Conservation (phyloP, 2,113 vertebrate species). For the Ascaphus truei region DNA sequence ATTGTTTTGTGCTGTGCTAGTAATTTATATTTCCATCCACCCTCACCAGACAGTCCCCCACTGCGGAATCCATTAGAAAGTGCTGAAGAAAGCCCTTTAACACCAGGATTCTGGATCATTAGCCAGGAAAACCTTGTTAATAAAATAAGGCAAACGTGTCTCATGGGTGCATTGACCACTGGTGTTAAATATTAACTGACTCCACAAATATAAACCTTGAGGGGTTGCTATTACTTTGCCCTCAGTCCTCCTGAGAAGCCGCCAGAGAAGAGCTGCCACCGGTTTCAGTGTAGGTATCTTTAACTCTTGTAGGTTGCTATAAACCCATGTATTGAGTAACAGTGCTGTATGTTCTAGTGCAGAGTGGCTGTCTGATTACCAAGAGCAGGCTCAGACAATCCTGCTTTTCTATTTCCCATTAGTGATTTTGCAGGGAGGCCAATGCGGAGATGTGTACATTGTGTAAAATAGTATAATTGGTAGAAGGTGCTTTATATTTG, state of each 20-base stretch:
- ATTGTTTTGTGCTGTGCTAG: constrained; percentile 10
- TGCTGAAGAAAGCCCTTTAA: constrained; percentile 19
- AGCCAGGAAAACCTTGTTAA: constrained; percentile 4
- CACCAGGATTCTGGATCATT: background rate
- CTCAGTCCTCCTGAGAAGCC: background rate
- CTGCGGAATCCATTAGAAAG: background rate
- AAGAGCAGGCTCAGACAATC: too few relatives aligned
- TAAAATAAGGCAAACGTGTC: background rate
- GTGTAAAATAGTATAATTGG: too few relatives aligned
- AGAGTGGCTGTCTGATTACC: too few relatives aligned
- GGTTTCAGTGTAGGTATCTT: background rate
- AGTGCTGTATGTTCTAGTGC: too few relatives aligned
- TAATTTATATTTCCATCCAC: background rate
- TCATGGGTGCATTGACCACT: background rate
- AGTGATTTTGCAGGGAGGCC: too few relatives aligned
- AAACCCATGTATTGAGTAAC: too few relatives aligned
- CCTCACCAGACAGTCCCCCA: background rate
- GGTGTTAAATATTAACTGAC: constrained; percentile 16
- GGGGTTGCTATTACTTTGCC: too few relatives aligned
- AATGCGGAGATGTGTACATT: too few relatives aligned
- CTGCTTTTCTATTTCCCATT: too few relatives aligned
- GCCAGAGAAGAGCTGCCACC: background rate
- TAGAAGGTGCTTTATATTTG: too few relatives aligned
- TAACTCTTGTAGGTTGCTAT: too few relatives aligned
- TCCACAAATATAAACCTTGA: background rate